Evolutionary conservation across 2,888 invertebrate species (phyloP).

Genomic region (Andrena flavipes): DNA sequence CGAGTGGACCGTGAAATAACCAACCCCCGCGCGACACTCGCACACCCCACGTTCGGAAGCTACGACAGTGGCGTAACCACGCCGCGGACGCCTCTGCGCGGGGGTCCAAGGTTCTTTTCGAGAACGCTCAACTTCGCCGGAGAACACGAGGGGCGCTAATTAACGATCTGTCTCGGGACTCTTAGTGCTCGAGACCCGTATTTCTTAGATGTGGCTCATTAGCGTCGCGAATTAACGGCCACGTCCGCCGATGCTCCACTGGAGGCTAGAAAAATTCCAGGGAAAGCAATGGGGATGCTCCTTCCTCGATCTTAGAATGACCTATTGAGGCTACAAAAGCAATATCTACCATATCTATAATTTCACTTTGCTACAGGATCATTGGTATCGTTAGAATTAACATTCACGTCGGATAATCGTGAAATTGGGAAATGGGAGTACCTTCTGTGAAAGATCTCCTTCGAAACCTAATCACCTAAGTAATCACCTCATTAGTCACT

Average conservation of each 20-base stretch:
- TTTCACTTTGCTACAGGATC: too few relatives aligned
- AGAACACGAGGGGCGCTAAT: conserved; percentile 51
- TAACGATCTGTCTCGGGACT: conserved; percentile 59
- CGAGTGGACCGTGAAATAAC: conserved; percentile 85
- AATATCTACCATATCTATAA: too few relatives aligned
- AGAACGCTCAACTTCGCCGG: conserved; percentile 39
- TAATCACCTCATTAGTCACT: too few relatives aligned
- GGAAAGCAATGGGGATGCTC: not conserved
- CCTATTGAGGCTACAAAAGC: too few relatives aligned
- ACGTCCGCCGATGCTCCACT: not conserved
- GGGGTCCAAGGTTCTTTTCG: conserved; percentile 41
- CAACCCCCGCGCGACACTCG: conserved; percentile 80
- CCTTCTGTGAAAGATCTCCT: too few relatives aligned
- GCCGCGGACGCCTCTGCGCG: conserved; percentile 46
- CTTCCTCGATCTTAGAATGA: too few relatives aligned
- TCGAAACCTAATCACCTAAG: too few relatives aligned
- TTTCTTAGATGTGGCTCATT: conserved; percentile 46
- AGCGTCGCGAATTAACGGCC: conserved; percentile 46
- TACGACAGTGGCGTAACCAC: conserved; percentile 78
- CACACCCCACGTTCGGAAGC: conserved; percentile 67
- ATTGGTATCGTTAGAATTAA: too few relatives aligned
- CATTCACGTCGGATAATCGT: too few relatives aligned
- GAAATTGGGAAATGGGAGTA: too few relatives aligned
- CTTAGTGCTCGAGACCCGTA: conserved; percentile 31
- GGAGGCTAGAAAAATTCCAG: not conserved